Percentiles rank a stretch among this genome's conserved stretches.
phyloP scores from a whole-genome alignment of 1,140 invertebrate genomes.

The Lasioglossum albipes region DNA sequence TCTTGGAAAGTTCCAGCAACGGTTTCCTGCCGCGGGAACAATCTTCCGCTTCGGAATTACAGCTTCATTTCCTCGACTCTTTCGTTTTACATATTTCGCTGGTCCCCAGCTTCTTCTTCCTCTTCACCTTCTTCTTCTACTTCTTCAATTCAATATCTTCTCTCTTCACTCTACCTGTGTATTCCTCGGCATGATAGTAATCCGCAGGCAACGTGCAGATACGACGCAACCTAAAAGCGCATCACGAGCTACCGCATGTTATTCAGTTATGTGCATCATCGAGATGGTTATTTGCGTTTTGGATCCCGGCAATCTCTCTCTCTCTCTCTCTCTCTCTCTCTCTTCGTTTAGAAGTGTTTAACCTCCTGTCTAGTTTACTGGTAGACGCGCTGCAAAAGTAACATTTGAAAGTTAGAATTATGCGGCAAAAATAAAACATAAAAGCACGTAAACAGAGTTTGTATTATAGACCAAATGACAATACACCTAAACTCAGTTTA shows the following conservation, averaged over 20 bases:
- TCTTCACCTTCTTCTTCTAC: not conserved
- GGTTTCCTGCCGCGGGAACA: slow-evolving; percentile 4
- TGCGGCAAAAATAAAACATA: no score
- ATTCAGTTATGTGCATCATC: not conserved
- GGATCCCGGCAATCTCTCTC: not conserved
- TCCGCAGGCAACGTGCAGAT: not conserved
- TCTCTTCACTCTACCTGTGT: not conserved
- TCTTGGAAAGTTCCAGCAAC: slow-evolving; percentile 15
- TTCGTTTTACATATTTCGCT: slow-evolving; percentile 25
- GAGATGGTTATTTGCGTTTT: not conserved
- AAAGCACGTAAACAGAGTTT: no score
- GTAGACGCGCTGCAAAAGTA: no score
- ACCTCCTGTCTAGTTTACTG: no score
- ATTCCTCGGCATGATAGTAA: not conserved
- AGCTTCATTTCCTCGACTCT: slow-evolving; percentile 11
- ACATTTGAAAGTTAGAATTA: no score
- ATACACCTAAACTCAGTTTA: no score
- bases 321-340: not conserved
- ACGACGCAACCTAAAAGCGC: not conserved
- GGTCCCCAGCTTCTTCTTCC: not conserved
- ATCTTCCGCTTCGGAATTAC: slow-evolving; percentile 35
- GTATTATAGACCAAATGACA: no score
- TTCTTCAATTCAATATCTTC: not conserved
- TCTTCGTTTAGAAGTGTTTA: no score
- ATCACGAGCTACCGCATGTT: not conserved